These are phyloP conservation scores for Hydrochoerus hydrochaeris DNA, from an alignment of 2,113 vertebrate genomes.

Conservation along the genomic window DNA sequence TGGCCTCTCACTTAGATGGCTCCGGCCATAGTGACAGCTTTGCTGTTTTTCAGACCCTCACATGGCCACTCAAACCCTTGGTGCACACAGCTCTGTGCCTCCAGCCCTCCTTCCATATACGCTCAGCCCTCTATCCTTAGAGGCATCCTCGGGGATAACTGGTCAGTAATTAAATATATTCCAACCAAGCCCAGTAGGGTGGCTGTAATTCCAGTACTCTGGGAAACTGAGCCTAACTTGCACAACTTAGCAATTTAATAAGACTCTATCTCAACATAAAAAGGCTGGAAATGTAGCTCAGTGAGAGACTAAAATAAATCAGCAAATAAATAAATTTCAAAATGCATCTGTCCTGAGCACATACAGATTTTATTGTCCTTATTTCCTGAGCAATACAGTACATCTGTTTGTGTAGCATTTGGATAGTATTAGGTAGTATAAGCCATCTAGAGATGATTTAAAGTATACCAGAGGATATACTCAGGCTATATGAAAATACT, in stretches of 20 bases:
- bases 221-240: background rate
- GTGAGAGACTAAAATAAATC: background rate
- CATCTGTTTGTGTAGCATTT: no score
- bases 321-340: background rate
- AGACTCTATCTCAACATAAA: background rate
- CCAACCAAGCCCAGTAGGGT: background rate
- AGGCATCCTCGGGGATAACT: background rate
- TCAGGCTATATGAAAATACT: background rate
- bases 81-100: fast-evolving
- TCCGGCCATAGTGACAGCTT: background rate
- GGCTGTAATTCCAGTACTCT: background rate
- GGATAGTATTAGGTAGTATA: background rate
- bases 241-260: background rate
- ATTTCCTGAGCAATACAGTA: background rate
- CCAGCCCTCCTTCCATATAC: fast-evolving
- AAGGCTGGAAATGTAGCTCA: background rate
- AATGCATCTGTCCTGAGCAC: background rate
- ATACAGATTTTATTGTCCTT: background rate
- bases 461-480: no score
- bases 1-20: fast-evolving
- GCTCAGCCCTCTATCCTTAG: background rate
- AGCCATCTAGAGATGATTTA: background rate
- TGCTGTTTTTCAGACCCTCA: background rate
- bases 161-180: background rate
- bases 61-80: background rate